These are phyloP conservation scores for Hyperopisus bebe DNA, from an alignment of 2,113 vertebrate species.

Conservation along the genomic window DNA sequence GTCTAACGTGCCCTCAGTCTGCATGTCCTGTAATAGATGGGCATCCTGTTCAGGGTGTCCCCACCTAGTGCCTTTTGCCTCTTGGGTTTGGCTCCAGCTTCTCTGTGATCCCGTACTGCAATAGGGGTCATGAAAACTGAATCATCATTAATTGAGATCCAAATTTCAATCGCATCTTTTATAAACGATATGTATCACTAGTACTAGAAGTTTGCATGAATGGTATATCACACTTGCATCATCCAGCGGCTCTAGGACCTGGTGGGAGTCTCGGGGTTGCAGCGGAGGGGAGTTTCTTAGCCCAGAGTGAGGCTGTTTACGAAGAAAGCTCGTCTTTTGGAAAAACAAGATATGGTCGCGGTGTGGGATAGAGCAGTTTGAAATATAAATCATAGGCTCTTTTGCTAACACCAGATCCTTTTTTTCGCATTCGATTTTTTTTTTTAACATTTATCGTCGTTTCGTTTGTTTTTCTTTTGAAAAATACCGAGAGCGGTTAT, in stretches of 20 bases:
- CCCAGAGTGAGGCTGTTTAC: constrained; percentile 55
- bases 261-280: constrained; percentile 24
- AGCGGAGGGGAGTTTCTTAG: constrained; percentile 39
- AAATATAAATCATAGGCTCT: constrained; percentile 49
- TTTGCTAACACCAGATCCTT: neutral
- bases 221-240: neutral
- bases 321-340: constrained; percentile 36
- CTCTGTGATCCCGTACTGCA: neutral
- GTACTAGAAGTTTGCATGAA: neutral
- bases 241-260: constrained; percentile 49
- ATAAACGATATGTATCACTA: neutral
- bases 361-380: constrained; percentile 50
- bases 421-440: neutral
- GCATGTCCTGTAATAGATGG: neutral
- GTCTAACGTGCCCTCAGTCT: neutral
- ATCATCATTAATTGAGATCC: neutral
- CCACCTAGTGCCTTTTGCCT: neutral
- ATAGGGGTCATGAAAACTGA: neutral
- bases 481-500: constrained; percentile 4
- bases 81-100: neutral
- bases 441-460: neutral
- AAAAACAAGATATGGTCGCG: constrained; percentile 49
- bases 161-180: neutral
- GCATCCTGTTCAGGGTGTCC: neutral
- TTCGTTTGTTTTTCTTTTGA: constrained; percentile 24